Evolutionary conservation across 2,113 vertebrate genomes (phyloP).

Genomic region (Opisthocomus hoazin): DNA sequence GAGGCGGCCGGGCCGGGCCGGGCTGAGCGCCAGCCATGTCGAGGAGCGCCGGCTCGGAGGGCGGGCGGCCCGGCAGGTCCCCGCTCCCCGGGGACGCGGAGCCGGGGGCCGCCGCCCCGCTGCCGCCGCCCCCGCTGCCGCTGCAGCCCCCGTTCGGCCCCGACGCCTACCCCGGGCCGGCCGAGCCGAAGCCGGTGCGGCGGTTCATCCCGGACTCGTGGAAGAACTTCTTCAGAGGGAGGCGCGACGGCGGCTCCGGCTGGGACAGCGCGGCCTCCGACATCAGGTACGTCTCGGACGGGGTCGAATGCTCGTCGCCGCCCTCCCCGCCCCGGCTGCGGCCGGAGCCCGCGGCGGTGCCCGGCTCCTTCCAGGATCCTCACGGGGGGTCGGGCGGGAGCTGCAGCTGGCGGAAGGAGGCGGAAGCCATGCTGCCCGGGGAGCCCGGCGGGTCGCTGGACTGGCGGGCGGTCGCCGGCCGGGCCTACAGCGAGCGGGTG

Average conservation of each 20-base stretch:
- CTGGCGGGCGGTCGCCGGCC: slow-evolving; percentile 66
- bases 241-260: slow-evolving; percentile 33
- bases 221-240: slow-evolving; percentile 88
- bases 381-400: slow-evolving; percentile 75
- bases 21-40: background rate
- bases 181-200: slow-evolving; percentile 84
- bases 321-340: slow-evolving; percentile 68
- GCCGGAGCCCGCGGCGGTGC: background rate
- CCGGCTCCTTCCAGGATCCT: slow-evolving; percentile 70
- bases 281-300: slow-evolving; percentile 69
- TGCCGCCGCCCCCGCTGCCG: slow-evolving; percentile 86
- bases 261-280: slow-evolving; percentile 68
- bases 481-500: slow-evolving; percentile 82
- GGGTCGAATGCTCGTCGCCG: slow-evolving; percentile 86
- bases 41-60: background rate
- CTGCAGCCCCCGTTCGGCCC: slow-evolving; percentile 78
- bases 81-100: background rate
- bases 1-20: background rate
- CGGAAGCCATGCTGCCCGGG: slow-evolving; percentile 70
- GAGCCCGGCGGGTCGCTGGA: slow-evolving; percentile 72
- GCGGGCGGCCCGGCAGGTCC: background rate
- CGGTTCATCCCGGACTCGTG: slow-evolving; percentile 92
- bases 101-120: slow-evolving; percentile 65
- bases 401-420: slow-evolving; percentile 71
- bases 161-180: slow-evolving; percentile 58